phyloP scores from a whole-genome alignment of 23 tunicate genomes.

The Halocynthia aurantium region DNA sequence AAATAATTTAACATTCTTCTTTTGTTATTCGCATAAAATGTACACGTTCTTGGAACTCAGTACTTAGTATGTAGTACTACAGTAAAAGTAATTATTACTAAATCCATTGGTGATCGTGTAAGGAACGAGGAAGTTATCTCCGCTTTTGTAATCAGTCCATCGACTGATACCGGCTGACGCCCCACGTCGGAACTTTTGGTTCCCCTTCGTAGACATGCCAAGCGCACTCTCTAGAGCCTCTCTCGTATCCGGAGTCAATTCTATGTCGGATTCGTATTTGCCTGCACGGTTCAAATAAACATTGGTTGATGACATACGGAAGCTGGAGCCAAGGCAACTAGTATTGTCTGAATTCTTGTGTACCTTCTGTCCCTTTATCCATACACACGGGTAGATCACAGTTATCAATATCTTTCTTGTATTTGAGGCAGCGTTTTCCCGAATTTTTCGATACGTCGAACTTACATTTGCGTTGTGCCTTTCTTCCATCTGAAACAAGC shows the following conservation, averaged over 20 bases:
- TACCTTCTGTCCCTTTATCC: not conserved
- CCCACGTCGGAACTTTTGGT: conserved; percentile 13
- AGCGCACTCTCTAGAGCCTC: not conserved
- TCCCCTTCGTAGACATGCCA: not conserved
- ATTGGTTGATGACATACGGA: not conserved
- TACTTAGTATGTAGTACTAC: not conserved
- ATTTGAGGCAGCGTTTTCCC: not conserved
- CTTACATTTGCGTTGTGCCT: too few relatives aligned
- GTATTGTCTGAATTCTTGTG: not conserved
- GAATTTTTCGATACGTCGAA: too few relatives aligned
- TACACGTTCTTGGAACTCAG: too few relatives aligned
- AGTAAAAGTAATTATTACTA: conserved; percentile 21
- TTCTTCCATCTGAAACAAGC: too few relatives aligned
- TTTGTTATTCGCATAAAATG: not conserved
- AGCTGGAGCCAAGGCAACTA: not conserved
- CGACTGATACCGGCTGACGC: conserved; percentile 15
- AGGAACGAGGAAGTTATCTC: conserved; percentile 28
- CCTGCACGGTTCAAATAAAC: not conserved
- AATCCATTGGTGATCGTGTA: conserved; percentile 17
- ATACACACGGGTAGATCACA: not conserved
- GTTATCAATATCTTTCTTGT: not conserved
- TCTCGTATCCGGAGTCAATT: not conserved
- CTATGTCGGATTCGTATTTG: conserved; percentile 21
- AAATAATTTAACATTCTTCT: not conserved
- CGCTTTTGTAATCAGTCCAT: conserved; percentile 23